Conservation (phyloP, 1,140 invertebrate genomes). For the Pinna nobilis region DNA sequence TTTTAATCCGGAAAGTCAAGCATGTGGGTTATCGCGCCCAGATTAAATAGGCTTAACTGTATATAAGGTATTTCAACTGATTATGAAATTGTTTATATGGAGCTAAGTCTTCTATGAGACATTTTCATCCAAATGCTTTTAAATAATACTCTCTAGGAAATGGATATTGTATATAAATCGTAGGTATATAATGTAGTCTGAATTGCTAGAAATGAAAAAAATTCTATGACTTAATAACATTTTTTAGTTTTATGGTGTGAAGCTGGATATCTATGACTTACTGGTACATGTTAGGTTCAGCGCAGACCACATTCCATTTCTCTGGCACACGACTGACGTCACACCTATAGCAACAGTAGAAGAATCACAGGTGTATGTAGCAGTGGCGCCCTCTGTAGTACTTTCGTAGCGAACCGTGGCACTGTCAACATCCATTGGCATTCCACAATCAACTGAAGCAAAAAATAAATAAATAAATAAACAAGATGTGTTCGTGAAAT, state of each 20-base stretch:
- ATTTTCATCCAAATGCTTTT: no score
- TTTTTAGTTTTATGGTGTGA: no score
- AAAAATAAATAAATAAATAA: background rate
- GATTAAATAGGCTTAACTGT: no score
- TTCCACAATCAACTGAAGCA: constrained; percentile 7
- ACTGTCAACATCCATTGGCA: background rate
- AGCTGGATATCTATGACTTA: constrained; percentile 7
- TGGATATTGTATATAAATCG: background rate
- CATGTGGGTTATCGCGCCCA: no score
- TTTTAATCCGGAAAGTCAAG: no score
- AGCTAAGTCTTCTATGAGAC: no score
- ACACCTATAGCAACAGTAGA: constrained; percentile 1
- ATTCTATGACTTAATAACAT: background rate
- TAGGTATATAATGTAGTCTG: background rate
- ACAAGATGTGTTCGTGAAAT: no score
- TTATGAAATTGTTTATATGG: no score
- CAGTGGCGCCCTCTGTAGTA: background rate
- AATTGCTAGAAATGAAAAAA: background rate
- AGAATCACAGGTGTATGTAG: constrained; percentile 1
- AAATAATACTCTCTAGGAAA: no score
- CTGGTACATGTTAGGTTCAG: background rate
- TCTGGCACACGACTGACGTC: background rate
- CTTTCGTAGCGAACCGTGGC: background rate
- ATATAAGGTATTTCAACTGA: no score
- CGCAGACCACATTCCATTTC: constrained; percentile 7